Base-by-base conservation (phyloP, 2,113 vertebrate species). In the Echinops telfairi region DNA sequence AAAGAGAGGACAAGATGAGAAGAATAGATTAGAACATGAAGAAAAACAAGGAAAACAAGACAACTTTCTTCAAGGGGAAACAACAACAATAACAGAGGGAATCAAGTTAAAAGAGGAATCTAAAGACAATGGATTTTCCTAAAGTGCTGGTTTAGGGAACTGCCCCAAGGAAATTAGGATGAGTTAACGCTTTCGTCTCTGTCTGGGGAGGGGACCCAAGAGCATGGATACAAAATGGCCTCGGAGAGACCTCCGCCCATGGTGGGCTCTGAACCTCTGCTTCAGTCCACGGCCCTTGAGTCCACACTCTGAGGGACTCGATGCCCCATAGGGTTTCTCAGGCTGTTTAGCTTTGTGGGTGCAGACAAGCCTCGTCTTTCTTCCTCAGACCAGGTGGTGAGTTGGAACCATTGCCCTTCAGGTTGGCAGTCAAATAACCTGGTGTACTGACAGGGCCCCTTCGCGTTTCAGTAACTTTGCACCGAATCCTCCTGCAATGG, bases 1-100 rank as follows among this genome's bases (percentile, higher is more conserved):
- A 95, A 88, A 86, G 93, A 73, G 93, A 96, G 93, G 96, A 83
- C 94, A 96, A 90, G 76, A 89, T 81, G 64, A 88, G 96, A 97
- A 97, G 90, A 97, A 96, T 85, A 96, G 87, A 95, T 95, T 36
- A 22, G 25, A 68, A 92, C 85, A 96, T 95, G 94, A 88, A 96
- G 96, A 75, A 76, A 97, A 97, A 92, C 95, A 96, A 95, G 96
- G 86, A 53, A 11, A 53, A 47, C 43, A 47, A 47, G 43, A 47
- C 5, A 92, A 92, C n/a, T 92, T 95, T 97, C 85, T 95, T 86
- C 71, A 70, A 43, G 31, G 92, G 81, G 53, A 93, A 96, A 94
- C 79, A 92, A 53, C 47, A 53, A 53, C 47, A 53, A 53, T 9
- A 53, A 14, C 47, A 93, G 94, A 93, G 91, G 95, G 94, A 93